Percentiles rank a stretch among this genome's conserved stretches.
phyloP scores from a whole-genome alignment of 2,888 invertebrate species.

The Drosophila imparisetae region DNA sequence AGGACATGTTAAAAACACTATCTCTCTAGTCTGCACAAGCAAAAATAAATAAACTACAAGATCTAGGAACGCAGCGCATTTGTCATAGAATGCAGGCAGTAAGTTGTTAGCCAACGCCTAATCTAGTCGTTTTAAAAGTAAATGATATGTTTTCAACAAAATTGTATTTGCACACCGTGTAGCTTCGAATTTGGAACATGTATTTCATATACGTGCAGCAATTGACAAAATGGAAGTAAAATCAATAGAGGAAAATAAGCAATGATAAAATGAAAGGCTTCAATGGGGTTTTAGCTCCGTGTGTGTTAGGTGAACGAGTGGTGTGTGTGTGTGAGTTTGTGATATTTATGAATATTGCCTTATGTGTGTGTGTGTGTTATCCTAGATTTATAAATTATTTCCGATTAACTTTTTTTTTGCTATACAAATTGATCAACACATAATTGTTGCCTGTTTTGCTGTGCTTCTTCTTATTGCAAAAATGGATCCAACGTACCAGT shows the following conservation, averaged over 20 bases:
- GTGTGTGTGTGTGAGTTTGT: conserved; percentile 3
- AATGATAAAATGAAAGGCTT: conserved; percentile 4
- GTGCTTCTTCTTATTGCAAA: conserved; percentile 72
- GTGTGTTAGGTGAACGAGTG: background rate
- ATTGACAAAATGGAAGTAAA: background rate
- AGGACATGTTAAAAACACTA: background rate
- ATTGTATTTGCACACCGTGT: background rate
- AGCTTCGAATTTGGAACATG: background rate
- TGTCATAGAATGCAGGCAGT: background rate
- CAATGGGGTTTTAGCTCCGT: background rate
- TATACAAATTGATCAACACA: conserved; percentile 45
- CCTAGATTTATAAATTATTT: conserved; percentile 50
- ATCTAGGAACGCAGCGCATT: background rate
- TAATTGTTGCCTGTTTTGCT: conserved; percentile 41
- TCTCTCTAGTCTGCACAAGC: background rate
- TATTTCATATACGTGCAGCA: background rate
- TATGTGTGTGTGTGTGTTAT: conserved; percentile 21
- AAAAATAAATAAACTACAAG: background rate
- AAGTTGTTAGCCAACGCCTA: background rate
- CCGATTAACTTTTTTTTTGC: conserved; percentile 32
- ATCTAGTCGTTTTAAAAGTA: background rate
- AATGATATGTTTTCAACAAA: background rate
- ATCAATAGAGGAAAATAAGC: conserved; percentile 7
- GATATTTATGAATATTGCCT: conserved; percentile 38
- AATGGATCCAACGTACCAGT: conserved; percentile 84